phyloP scores from a whole-genome alignment of 2,888 invertebrate species.

The Mesochorus sp. region DNA sequence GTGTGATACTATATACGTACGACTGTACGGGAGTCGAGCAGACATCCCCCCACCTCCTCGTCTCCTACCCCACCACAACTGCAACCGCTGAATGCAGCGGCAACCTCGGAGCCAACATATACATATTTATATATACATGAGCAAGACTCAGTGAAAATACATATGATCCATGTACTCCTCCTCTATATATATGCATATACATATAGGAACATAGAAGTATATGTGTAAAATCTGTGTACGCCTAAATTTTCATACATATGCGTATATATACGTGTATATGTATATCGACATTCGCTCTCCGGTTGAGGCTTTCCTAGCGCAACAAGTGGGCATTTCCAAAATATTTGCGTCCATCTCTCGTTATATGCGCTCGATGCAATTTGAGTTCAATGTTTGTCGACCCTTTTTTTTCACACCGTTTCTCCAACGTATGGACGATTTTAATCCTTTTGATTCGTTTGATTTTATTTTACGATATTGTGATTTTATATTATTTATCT shows the following conservation, averaged over 20 bases:
- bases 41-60: background rate
- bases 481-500: no score
- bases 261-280: background rate
- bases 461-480: background rate
- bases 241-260: background rate
- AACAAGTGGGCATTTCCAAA: slow-evolving; percentile 66
- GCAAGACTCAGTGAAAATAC: slow-evolving; percentile 30
- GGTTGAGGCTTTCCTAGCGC: slow-evolving; percentile 37
- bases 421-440: no score
- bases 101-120: slow-evolving; percentile 20
- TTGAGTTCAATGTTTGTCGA: background rate
- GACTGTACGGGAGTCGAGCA: slow-evolving; percentile 7
- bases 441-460: no score
- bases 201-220: slow-evolving; percentile 7
- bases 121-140: slow-evolving; percentile 48
- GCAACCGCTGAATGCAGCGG: slow-evolving; percentile 47
- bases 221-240: background rate
- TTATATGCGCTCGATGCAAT: slow-evolving; percentile 26
- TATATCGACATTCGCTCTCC: slow-evolving; percentile 17
- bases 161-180: slow-evolving; percentile 43
- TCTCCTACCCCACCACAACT: slow-evolving; percentile 13
- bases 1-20: background rate
- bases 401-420: no score
- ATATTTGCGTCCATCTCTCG: slow-evolving; percentile 54
- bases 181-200: background rate